phyloP scores from a whole-genome alignment of 2,888 invertebrate species.

The Lymantria monacha region DNA sequence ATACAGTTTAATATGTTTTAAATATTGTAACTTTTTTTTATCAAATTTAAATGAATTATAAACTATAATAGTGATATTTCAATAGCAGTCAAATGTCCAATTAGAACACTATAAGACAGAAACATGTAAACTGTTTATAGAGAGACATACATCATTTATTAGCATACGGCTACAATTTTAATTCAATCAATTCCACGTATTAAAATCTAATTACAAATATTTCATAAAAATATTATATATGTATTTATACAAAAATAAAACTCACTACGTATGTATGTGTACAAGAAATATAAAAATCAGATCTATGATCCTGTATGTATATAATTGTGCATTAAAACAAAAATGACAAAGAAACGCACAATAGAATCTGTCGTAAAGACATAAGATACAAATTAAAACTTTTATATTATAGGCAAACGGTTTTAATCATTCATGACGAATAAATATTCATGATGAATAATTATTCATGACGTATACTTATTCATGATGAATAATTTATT shows the following conservation, averaged over 20 bases:
- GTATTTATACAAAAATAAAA: neutral
- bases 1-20: too few relatives aligned
- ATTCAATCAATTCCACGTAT: neutral
- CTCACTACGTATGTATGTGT: neutral
- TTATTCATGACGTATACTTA: too few relatives aligned
- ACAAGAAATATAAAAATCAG: constrained; percentile 1
- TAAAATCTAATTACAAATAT: constrained; percentile 5
- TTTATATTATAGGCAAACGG: too few relatives aligned
- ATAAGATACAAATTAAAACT: too few relatives aligned
- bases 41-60: too few relatives aligned
- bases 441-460: too few relatives aligned
- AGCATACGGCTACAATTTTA: neutral
- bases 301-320: neutral
- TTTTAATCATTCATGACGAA: too few relatives aligned
- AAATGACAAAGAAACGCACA: constrained; percentile 3
- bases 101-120: too few relatives aligned
- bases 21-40: too few relatives aligned
- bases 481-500: too few relatives aligned
- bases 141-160: neutral
- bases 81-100: too few relatives aligned
- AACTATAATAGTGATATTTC: too few relatives aligned
- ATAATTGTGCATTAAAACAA: constrained; percentile 7
- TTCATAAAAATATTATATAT: constrained; percentile 8
- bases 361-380: neutral
- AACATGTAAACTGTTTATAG: neutral